Evolutionary conservation across 2,113 vertebrate species (phyloP).

Genomic region (Trachemys scripta): DNA sequence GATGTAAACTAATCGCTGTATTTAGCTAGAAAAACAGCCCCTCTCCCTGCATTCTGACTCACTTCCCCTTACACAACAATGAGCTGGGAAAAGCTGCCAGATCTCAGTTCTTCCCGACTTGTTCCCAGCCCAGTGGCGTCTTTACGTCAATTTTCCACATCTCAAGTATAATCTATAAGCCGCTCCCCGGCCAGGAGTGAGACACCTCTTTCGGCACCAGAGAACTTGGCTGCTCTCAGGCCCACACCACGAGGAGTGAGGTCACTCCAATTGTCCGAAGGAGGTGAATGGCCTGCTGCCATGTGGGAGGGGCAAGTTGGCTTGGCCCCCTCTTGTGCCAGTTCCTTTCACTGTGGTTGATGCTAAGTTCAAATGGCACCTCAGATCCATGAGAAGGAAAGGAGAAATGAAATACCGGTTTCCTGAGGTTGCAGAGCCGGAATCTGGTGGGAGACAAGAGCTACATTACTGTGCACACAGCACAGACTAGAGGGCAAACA

Average conservation of each 20-base stretch:
- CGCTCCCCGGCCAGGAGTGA: not conserved
- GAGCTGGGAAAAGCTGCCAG: not conserved
- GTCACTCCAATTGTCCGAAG: not conserved
- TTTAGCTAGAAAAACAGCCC: not conserved
- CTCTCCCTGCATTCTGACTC: not conserved
- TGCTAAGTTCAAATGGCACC: not conserved
- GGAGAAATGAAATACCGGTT: not conserved
- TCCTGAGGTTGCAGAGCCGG: not conserved
- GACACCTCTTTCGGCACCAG: not conserved
- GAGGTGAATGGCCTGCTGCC: not conserved
- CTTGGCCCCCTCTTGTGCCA: not conserved
- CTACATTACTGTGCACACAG: not conserved
- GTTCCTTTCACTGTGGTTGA: not conserved
- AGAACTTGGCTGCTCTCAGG: not conserved
- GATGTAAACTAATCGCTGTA: not conserved
- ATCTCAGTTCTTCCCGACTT: not conserved
- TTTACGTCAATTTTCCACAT: not conserved
- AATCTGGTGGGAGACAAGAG: not conserved
- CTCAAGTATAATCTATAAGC: not conserved
- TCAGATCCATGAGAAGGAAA: not conserved
- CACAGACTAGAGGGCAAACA: not conserved
- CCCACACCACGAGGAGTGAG: not conserved
- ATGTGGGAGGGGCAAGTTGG: not conserved
- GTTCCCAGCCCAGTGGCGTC: not conserved
- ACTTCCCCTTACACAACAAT: slow-evolving; percentile 8